Conservation (phyloP, 2,113 vertebrate species). For the Haemorhous mexicanus region DNA sequence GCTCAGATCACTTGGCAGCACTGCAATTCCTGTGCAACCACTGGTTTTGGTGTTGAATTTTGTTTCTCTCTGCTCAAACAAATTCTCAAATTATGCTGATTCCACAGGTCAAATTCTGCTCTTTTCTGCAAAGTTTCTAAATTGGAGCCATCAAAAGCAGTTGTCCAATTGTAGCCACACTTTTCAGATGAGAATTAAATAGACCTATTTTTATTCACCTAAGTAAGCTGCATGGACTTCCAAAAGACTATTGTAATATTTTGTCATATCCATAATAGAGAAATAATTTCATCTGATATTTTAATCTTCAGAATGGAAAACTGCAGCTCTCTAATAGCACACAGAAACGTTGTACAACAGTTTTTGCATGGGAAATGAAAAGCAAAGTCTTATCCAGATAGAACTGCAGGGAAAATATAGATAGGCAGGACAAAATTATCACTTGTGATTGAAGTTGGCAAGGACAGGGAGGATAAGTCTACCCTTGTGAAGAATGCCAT, state of each 20-base stretch:
- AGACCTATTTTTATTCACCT: background rate
- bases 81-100: background rate
- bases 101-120: background rate
- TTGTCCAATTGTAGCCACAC: background rate
- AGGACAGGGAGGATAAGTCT: background rate
- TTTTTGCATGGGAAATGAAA: conserved; percentile 23
- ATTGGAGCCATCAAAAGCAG: background rate
- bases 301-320: conserved; percentile 1
- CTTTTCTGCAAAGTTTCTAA: background rate
- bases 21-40: background rate
- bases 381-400: conserved; percentile 22
- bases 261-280: background rate
- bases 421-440: conserved; percentile 35
- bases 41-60: background rate
- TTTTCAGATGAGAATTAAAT: background rate
- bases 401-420: conserved; percentile 9
- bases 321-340: background rate
- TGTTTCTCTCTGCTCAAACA: background rate
- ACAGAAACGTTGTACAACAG: background rate
- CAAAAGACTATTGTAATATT: background rate
- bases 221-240: background rate
- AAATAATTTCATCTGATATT: background rate
- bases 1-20: background rate
- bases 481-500: background rate
- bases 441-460: conserved; percentile 16